phyloP scores from a whole-genome alignment of 2,113 vertebrate genomes.

The Todiramphus chloris region DNA sequence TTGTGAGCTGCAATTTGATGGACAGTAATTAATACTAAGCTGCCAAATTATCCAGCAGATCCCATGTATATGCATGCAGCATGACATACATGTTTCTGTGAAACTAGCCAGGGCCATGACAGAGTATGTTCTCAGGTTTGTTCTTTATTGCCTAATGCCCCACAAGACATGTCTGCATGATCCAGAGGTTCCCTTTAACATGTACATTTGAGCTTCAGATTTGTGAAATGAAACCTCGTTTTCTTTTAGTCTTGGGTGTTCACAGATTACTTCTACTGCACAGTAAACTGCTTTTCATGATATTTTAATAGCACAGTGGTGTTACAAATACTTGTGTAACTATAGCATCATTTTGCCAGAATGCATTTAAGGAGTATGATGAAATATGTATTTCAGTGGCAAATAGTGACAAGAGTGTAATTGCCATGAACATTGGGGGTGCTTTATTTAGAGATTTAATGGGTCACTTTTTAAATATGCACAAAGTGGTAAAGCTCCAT shows the following conservation, averaged over 20 bases:
- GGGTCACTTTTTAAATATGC: background rate
- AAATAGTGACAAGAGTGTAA: background rate
- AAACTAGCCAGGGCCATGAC: background rate
- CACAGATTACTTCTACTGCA: too few species aligned
- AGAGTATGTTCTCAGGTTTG: background rate
- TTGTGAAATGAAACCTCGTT: too few species aligned
- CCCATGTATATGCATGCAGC: fast-evolving
- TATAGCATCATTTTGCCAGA: too few species aligned
- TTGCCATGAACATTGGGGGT: too few species aligned
- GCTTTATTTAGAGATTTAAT: background rate
- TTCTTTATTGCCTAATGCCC: background rate
- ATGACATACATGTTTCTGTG: too few species aligned
- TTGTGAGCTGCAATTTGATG: background rate
- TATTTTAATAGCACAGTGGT: too few species aligned
- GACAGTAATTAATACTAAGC: background rate
- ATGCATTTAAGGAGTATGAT: background rate
- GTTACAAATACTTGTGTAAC: too few species aligned
- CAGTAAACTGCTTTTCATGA: too few species aligned
- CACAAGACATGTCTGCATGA: background rate
- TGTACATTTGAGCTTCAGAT: too few species aligned
- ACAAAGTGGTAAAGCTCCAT: background rate
- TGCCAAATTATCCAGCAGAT: background rate
- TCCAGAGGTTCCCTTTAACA: too few species aligned
- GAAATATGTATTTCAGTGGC: background rate
- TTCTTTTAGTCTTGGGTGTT: too few species aligned